Evolutionary conservation across 1,140 invertebrate genomes (phyloP).

Genomic region (Brachionus angularis): DNA sequence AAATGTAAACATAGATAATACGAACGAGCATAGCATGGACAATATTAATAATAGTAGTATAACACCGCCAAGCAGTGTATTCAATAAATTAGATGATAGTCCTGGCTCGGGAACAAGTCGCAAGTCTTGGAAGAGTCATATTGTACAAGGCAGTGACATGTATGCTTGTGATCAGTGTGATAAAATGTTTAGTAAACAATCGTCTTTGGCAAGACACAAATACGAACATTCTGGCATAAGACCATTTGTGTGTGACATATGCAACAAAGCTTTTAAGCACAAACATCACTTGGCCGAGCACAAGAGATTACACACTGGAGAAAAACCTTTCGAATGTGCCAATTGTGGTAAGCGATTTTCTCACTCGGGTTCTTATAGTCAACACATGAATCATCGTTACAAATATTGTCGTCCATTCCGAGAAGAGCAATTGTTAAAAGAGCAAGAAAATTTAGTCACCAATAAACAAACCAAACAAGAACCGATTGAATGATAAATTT

Average conservation of each 20-base stretch:
- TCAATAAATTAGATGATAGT: background rate
- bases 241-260: slow-evolving; percentile 94
- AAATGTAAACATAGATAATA: no score
- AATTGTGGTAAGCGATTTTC: slow-evolving; percentile 98
- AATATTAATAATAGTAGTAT: no score
- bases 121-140: slow-evolving; percentile 39
- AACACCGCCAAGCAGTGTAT: slow-evolving; percentile 15
- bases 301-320: slow-evolving; percentile 92
- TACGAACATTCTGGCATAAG: slow-evolving; percentile 99
- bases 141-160: slow-evolving; percentile 39
- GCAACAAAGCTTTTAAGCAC: slow-evolving; percentile 99
- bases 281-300: slow-evolving; percentile 99
- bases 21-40: no score
- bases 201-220: slow-evolving; percentile 93
- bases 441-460: background rate
- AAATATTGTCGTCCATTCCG: slow-evolving; percentile 56
- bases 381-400: slow-evolving; percentile 98
- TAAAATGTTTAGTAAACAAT: slow-evolving; percentile 97
- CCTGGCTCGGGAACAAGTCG: background rate
- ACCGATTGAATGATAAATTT: no score
- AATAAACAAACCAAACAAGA: no score
- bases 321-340: slow-evolving; percentile 96
- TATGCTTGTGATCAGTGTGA: slow-evolving; percentile 89
- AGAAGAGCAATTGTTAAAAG: slow-evolving; percentile 21
- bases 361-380: slow-evolving; percentile 94